Evolutionary conservation across 2,113 vertebrate genomes (phyloP).

Genomic region (Hipposideros armiger): DNA sequence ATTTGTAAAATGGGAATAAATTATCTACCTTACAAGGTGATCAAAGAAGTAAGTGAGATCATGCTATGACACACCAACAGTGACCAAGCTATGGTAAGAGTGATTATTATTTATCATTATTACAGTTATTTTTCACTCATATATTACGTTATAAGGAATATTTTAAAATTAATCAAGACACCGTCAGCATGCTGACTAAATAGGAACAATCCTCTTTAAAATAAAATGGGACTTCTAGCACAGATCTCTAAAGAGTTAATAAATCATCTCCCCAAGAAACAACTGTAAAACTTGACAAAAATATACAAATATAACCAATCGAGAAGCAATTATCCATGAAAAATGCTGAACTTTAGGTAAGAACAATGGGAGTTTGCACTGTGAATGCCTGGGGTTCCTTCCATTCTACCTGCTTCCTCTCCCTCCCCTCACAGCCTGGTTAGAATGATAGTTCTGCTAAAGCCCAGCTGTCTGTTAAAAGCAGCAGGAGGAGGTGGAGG

Average conservation of each 20-base stretch:
- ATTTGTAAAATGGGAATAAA: neutral
- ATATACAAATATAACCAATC: neutral
- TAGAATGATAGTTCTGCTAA: neutral
- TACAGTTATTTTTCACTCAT: neutral
- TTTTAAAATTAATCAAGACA: neutral
- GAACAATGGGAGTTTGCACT: neutral
- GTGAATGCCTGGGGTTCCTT: neutral
- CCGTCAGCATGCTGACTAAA: neutral
- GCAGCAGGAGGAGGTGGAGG: neutral
- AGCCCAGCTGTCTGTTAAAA: neutral
- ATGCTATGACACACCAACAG: neutral
- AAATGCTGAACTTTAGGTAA: neutral
- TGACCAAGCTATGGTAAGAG: neutral
- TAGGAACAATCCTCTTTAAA: neutral
- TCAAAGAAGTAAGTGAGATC: neutral
- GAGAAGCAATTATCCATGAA: neutral
- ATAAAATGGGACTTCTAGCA: neutral
- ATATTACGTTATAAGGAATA: neutral
- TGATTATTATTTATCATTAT: neutral
- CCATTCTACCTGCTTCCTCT: neutral
- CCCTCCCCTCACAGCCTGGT: neutral
- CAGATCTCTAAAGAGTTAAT: neutral
- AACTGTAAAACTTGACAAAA: neutral
- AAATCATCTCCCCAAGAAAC: neutral
- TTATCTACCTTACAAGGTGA: neutral